Percentiles rank a stretch among this genome's conserved stretches.
Evolutionary conservation across 2,113 vertebrate genomes (phyloP).

Genomic region (Hippocampus barbouri): DNA sequence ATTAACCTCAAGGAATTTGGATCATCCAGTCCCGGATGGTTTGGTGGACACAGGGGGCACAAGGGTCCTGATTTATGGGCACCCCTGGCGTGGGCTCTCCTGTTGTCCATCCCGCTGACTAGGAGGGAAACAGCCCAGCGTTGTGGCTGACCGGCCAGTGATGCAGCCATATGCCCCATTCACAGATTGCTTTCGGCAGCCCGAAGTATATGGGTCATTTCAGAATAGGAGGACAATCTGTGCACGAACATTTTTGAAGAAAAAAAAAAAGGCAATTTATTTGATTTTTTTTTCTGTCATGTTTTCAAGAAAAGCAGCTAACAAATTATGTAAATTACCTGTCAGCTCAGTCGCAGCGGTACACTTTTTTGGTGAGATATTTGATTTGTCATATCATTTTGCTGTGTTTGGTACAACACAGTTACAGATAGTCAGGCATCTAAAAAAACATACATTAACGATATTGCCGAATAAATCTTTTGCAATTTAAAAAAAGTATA

Average conservation of each 20-base stretch:
- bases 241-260: not conserved
- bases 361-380: not conserved
- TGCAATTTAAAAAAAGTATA: no score
- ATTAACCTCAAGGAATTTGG: constrained; percentile 77
- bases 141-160: constrained; percentile 17
- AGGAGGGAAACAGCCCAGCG: constrained; percentile 37
- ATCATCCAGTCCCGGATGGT: constrained; percentile 67
- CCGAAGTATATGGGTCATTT: not conserved
- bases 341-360: not conserved
- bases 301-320: not conserved
- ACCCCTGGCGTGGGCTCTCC: constrained; percentile 65
- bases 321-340: not conserved
- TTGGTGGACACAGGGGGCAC: constrained; percentile 65
- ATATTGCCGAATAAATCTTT: no score
- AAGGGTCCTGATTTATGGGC: constrained; percentile 74
- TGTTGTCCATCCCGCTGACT: constrained; percentile 55
- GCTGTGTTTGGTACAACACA: no score
- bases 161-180: constrained; percentile 10
- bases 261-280: not conserved
- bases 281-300: not conserved
- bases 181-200: not conserved
- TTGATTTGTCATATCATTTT: not conserved
- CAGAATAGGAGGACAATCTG: not conserved
- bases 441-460: no score
- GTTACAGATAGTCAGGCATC: no score